Percentiles rank a stretch among this genome's conserved stretches.
phyloP scores from a whole-genome alignment of 2,888 invertebrate genomes.

The Melanophora roralis region DNA sequence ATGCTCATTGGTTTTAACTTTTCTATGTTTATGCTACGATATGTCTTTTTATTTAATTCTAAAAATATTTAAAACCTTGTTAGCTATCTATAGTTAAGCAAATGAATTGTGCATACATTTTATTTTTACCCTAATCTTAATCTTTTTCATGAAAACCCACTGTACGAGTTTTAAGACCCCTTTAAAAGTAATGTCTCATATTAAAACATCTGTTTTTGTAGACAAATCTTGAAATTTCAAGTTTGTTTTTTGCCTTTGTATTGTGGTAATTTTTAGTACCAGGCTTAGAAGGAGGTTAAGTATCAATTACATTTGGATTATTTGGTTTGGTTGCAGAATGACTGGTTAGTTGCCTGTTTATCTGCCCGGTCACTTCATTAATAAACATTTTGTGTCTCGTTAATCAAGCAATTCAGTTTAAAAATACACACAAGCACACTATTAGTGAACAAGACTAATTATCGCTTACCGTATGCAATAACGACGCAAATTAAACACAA shows the following conservation, averaged over 20 bases:
- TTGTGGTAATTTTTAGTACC: conserved; percentile 40
- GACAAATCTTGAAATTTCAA: conserved; percentile 35
- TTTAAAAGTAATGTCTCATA: conserved; percentile 4
- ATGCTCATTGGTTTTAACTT: too few species aligned
- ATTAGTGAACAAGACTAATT: too few species aligned
- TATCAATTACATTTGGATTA: conserved; percentile 35
- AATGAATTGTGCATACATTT: too few species aligned
- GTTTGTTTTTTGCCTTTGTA: neutral
- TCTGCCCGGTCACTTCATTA: conserved; percentile 42
- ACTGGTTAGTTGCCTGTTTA: conserved; percentile 1
- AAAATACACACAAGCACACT: neutral
- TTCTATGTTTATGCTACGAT: too few species aligned
- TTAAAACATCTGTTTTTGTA: conserved; percentile 49
- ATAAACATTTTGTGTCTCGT: conserved; percentile 51
- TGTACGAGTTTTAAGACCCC: too few species aligned
- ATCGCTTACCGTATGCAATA: too few species aligned
- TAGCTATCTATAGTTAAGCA: too few species aligned
- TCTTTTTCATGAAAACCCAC: neutral
- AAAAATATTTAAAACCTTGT: too few species aligned
- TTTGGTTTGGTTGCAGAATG: conserved; percentile 26
- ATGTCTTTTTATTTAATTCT: too few species aligned
- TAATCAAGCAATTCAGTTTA: conserved; percentile 58
- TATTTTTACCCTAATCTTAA: too few species aligned
- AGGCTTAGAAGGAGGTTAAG: conserved; percentile 19
- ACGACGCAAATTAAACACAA: too few species aligned